phyloP scores from a whole-genome alignment of 2,113 vertebrate genomes.

The Lipophrys pholis region DNA sequence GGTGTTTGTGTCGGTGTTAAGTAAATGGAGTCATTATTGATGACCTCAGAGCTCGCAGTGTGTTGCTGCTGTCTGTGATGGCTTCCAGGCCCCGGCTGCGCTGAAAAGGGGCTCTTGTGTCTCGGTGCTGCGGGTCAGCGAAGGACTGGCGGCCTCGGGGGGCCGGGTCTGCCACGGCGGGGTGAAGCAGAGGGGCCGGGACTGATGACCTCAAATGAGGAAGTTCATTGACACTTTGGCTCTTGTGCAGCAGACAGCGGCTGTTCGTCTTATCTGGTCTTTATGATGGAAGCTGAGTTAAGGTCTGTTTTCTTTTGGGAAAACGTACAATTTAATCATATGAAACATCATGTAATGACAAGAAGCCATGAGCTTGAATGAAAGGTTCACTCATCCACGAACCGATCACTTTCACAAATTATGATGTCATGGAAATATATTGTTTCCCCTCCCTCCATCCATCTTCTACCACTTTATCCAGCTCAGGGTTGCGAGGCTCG shows the following conservation, averaged over 20 bases:
- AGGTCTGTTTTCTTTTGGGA: no score
- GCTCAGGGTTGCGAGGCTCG: no score
- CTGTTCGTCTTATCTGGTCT: neutral
- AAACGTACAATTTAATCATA: no score
- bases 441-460: no score
- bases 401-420: no score
- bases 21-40: conserved; percentile 79
- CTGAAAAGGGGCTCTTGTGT: conserved; percentile 54
- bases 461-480: no score
- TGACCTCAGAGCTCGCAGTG: conserved; percentile 66
- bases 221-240: conserved; percentile 50
- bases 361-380: no score
- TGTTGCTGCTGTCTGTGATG: conserved; percentile 68
- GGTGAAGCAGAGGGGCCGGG: conserved; percentile 53
- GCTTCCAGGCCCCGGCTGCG: conserved; percentile 62
- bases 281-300: neutral
- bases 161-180: conserved; percentile 33
- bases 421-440: no score
- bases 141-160: conserved; percentile 52
- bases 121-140: conserved; percentile 56
- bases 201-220: conserved; percentile 59
- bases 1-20: conserved; percentile 76
- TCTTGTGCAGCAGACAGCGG: neutral
- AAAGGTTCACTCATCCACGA: no score
- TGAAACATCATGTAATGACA: no score